Evolutionary conservation across 64 coral and sea anemone genomes (phyloP).

Genomic region (Pocillopora damicornis): DNA sequence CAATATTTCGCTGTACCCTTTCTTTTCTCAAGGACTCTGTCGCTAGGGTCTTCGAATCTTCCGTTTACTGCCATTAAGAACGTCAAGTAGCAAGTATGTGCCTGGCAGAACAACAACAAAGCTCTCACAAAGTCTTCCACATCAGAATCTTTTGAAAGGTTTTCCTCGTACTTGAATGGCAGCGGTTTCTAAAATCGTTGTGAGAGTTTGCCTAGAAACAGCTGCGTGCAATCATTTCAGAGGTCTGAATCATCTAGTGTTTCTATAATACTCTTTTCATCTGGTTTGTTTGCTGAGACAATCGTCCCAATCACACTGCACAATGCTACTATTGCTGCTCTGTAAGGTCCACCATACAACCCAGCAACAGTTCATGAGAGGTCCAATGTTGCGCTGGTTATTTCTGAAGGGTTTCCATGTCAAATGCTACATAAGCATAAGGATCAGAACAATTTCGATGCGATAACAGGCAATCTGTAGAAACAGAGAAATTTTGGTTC

Average conservation of each 20-base stretch:
- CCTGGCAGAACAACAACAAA: neutral
- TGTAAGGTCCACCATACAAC: too few relatives aligned
- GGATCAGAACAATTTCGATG: neutral
- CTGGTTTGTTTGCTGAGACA: conserved; percentile 1
- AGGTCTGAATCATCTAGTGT: neutral
- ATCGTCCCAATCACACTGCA: neutral
- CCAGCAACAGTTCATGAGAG: too few relatives aligned
- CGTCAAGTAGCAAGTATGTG: conserved; percentile 19
- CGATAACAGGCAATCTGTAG: too few relatives aligned
- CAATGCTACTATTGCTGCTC: neutral
- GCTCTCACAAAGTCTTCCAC: conserved; percentile 25
- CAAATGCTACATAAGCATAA: neutral
- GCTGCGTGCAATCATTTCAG: neutral
- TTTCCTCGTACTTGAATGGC: neutral
- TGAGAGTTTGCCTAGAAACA: neutral
- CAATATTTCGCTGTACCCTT: neutral
- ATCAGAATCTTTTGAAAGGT: conserved; percentile 3
- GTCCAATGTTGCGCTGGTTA: too few relatives aligned
- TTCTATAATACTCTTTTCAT: neutral
- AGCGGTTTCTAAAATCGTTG: neutral
- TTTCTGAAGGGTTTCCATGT: too few relatives aligned
- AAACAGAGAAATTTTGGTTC: too few relatives aligned
- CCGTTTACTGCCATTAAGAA: neutral
- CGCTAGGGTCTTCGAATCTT: neutral
- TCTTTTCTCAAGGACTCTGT: neutral